Base-by-base conservation (phyloP, 2,888 invertebrate species). In the Stenchaetothrips biformis region DNA sequence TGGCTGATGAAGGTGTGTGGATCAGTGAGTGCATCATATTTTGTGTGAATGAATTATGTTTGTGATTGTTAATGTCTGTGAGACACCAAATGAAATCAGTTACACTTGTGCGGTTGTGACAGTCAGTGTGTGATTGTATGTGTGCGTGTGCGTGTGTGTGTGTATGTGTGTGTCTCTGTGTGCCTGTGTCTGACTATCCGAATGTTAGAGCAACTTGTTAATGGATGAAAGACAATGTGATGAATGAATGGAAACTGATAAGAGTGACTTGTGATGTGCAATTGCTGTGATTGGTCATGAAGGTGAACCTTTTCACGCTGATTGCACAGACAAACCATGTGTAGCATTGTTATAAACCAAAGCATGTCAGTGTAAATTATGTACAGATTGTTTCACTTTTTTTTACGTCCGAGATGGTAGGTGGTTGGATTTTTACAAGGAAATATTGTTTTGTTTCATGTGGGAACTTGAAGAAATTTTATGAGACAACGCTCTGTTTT, bases 311-410 rank as follows among this genome's bases (percentile, higher is more conserved):
- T 9, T 74, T 74, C 67, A 74, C 67, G 11, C 25, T 74, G 67
- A 25, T 74, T 74, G 67, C 67, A 25, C 67, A 74, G 25, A 21
- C 25, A 74, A 74, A 74, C 25, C 67, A 74, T 74, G 67, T 74
- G 67, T 74, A 74, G 67, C 67, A 74, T 74, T 74, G 67, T 74
- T 74, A 74, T 74, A 74, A 74, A 74, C 67, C 67, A 74, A 74
- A 74, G 67, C 67, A 74, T 74, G 67, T 74, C 67, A 74, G 25
- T 74, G 67, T 74, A 74, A 74, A 74, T 74, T 74, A 74, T 74
- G 67, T 74, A 74, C 67, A 74, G 67, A 25, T 74, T 74, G 25
- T 74, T 74, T 74, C 67, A 74, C 25, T 21, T 74, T 74, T 67
- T 67, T 21, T 21, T 25, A 21, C 21, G n/a, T 21, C n/a, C 21